Conservation (phyloP, 2,113 vertebrate genomes). For the Haemorhous mexicanus region DNA sequence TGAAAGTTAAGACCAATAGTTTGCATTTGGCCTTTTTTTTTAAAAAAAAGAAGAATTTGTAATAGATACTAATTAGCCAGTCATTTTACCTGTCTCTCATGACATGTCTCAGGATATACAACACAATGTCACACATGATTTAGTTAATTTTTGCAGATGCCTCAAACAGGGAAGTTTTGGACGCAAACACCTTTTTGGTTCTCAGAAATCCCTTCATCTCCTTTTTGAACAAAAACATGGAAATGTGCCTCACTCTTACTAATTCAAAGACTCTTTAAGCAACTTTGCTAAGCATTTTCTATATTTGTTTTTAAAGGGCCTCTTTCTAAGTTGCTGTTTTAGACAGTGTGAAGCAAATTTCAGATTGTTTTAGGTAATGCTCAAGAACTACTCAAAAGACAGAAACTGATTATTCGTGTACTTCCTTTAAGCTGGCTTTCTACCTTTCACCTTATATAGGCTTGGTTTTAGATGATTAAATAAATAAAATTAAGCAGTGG, state of each 20-base stretch:
- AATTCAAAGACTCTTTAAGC: not conserved
- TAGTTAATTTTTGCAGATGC: not conserved
- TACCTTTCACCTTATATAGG: not conserved
- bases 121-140: not conserved
- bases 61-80: not conserved
- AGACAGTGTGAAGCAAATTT: not conserved
- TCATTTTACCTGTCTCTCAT: not conserved
- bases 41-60: not conserved
- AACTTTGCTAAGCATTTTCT: not conserved
- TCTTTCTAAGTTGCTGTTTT: not conserved
- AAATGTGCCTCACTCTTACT: not conserved
- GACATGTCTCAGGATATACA: not conserved
- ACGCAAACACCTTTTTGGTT: not conserved
- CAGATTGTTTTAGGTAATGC: not conserved
- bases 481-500: not conserved
- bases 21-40: not conserved
- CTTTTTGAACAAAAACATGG: not conserved
- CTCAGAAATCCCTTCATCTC: not conserved
- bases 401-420: not conserved
- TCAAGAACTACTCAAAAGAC: not conserved
- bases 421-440: not conserved
- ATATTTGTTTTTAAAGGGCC: accelerated
- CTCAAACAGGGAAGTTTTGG: not conserved
- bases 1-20: not conserved
- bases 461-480: not conserved